phyloP scores from a whole-genome alignment of 1,140 invertebrate species.

The Cyclargus thomasi region DNA sequence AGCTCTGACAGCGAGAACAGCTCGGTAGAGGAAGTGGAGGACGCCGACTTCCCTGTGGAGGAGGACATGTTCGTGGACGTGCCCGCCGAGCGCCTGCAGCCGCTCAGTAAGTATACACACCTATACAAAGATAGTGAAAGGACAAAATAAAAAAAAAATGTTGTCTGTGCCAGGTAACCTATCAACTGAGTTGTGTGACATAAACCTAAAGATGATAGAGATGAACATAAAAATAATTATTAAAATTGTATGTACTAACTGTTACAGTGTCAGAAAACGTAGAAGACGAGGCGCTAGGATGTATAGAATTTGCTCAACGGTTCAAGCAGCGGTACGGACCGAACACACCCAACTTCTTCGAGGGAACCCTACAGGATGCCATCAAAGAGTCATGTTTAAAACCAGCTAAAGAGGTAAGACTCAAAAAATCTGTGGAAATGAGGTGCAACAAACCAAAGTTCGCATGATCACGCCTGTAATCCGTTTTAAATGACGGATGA shows the following conservation, averaged over 20 bases:
- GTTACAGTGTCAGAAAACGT: conserved; percentile 88
- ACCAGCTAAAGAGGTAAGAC: conserved; percentile 89
- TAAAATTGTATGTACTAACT: neutral
- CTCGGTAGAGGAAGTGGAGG: conserved; percentile 90
- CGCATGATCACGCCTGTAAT: too few species aligned
- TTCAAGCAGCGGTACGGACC: conserved; percentile 89
- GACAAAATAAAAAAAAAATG: too few species aligned
- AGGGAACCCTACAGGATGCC: conserved; percentile 92
- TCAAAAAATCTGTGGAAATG: too few species aligned
- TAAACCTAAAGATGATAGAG: too few species aligned
- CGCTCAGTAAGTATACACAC: conserved; percentile 85
- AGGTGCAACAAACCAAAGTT: too few species aligned
- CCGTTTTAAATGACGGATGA: too few species aligned
- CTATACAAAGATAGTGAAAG: too few species aligned
- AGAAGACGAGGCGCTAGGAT: conserved; percentile 89
- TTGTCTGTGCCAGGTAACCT: neutral
- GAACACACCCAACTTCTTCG: conserved; percentile 91
- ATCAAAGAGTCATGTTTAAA: conserved; percentile 90
- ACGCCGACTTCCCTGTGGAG: conserved; percentile 87
- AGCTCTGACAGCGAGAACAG: conserved; percentile 79
- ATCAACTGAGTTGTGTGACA: too few species aligned
- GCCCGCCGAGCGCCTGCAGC: conserved; percentile 81
- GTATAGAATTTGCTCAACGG: conserved; percentile 89
- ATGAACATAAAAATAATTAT: too few species aligned
- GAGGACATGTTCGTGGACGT: conserved; percentile 91